Evolutionary conservation across 1,140 invertebrate species (phyloP).

Genomic region (Acromyrmex echinatior): DNA sequence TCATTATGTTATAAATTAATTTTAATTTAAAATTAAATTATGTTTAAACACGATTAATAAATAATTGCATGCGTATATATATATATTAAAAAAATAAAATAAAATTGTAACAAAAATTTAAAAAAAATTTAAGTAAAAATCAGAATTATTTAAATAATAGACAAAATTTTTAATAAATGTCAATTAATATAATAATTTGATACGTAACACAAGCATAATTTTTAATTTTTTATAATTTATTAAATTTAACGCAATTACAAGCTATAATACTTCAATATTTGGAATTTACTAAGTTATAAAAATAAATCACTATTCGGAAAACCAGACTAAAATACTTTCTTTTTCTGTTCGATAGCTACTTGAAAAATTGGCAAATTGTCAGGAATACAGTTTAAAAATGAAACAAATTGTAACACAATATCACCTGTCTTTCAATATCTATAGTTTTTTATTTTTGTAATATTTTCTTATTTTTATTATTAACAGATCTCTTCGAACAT

Average conservation of each 20-base stretch:
- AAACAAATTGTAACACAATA: constrained; percentile 35
- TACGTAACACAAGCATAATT: background rate
- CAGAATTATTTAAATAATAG: background rate
- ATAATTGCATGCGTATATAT: background rate
- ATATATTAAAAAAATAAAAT: constrained; percentile 5
- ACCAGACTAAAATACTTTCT: constrained; percentile 62
- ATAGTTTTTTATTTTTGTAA: background rate
- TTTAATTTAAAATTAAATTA: constrained; percentile 15
- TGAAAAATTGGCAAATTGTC: constrained; percentile 73
- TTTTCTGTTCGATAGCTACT: constrained; percentile 38
- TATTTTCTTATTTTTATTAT: background rate
- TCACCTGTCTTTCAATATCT: background rate
- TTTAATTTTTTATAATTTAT: background rate
- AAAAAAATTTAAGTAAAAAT: background rate
- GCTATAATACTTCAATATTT: background rate
- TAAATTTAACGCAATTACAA: background rate
- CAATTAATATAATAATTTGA: background rate
- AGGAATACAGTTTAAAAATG: constrained; percentile 61
- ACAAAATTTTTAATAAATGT: background rate
- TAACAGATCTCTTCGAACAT: background rate
- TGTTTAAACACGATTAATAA: background rate
- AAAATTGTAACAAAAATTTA: background rate
- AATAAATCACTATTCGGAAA: constrained; percentile 66
- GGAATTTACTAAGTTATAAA: constrained; percentile 54
- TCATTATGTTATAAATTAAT: background rate